These are phyloP conservation scores for Melanocharis versteri DNA, from an alignment of 2,113 vertebrate species.

Conservation along the genomic window DNA sequence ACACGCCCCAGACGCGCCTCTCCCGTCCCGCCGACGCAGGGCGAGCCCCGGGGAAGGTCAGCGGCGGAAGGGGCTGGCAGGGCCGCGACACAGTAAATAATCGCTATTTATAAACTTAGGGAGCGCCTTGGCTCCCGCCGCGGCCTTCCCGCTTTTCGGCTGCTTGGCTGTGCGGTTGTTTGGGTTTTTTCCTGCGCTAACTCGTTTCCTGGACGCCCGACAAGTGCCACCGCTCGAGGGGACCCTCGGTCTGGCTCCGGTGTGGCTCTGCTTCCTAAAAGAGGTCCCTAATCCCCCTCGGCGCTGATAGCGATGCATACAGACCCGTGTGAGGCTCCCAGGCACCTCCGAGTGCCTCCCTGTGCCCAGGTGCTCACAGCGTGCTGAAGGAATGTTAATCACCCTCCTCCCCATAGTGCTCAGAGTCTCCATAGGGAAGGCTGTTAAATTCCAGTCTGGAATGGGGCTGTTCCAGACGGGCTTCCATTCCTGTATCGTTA, in stretches of 20 bases:
- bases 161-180: neutral
- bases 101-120: neutral
- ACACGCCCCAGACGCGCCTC: neutral
- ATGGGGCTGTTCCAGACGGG: neutral
- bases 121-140: neutral
- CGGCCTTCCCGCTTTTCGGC: neutral
- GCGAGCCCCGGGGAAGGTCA: neutral
- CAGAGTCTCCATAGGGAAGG: rapidly evolving
- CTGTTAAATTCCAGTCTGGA: neutral
- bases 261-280: neutral
- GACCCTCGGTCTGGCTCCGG: neutral
- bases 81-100: neutral
- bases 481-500: neutral
- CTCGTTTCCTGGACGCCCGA: neutral
- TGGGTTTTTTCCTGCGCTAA: neutral
- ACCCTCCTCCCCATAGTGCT: neutral
- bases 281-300: no score
- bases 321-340: neutral
- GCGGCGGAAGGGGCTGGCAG: neutral
- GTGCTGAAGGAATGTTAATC: neutral
- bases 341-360: neutral
- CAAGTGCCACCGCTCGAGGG: rapidly evolving
- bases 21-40: neutral
- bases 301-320: neutral
- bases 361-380: neutral